phyloP scores from a whole-genome alignment of 2,797 vertebrate genomes.

The Danio tinwini region DNA sequence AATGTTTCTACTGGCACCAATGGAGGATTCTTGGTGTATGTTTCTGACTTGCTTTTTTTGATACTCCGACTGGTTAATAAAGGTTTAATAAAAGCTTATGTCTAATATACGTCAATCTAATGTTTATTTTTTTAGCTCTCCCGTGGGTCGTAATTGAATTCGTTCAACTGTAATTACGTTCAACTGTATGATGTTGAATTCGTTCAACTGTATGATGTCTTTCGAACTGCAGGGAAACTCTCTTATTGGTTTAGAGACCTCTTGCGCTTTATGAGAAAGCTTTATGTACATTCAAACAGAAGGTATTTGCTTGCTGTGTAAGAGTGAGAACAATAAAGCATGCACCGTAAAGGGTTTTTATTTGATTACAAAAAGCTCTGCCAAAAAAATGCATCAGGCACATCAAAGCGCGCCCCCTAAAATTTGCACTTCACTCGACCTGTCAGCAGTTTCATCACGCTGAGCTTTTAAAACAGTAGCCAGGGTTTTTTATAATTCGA shows the following conservation, averaged over 20 bases:
- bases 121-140: constrained; percentile 16
- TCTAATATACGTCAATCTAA: constrained; percentile 23
- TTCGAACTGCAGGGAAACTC: not conserved
- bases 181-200: too few species aligned
- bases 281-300: constrained; percentile 1
- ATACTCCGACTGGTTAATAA: constrained; percentile 55
- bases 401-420: not conserved
- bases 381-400: constrained; percentile 27
- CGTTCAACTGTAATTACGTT: constrained; percentile 24
- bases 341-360: constrained; percentile 23
- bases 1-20: constrained; percentile 23
- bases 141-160: not conserved
- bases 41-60: constrained; percentile 57
- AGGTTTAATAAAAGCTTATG: constrained; percentile 49
- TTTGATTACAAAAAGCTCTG: constrained; percentile 36
- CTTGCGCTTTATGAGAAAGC: constrained; percentile 28
- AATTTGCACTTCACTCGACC: not conserved
- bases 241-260: not conserved
- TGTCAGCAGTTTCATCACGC: constrained; percentile 41
- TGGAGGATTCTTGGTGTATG: constrained; percentile 15
- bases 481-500: not conserved
- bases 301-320: not conserved
- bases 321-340: not conserved
- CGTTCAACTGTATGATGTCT: constrained; percentile 10
- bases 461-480: constrained; percentile 11